Base-by-base conservation (phyloP, 2,113 vertebrate species). In the Ailurus styani region DNA sequence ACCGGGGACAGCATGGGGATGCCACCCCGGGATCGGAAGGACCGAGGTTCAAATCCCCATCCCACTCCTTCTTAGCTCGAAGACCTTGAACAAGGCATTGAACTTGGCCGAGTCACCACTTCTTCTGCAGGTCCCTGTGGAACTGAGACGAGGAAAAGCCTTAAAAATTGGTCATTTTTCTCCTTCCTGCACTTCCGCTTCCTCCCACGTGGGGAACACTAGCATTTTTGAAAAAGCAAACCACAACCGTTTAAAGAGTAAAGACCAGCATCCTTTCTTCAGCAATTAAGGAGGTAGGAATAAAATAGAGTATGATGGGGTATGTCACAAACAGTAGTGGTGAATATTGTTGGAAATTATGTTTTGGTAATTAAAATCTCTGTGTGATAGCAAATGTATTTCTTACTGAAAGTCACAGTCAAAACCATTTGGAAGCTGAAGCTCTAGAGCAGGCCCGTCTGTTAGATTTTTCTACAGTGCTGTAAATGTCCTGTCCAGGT, bases 401-500 rank as follows among this genome's bases (percentile, higher is more conserved):
- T 81, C 73, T 62, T 73, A 54, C 23, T 1, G 27, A 72, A 73
- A n/a, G 64, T 37, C 73, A 34, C 31, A 6, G 75, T 55, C 72
- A 42, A n/a, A 81, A 23, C 23, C 64, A 21, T 37, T 2, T 14
- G 62, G n/a, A 70, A 87, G 45, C 25, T 73, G 25, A 0, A 4
- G 4, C 21, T n/a, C 34, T 8, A 34, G 73, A 50, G 60, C 60
- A 9, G 7, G 18, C 57, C 34, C 9, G 9, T 17, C 72, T 57
- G 2, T 0, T 2, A 31, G 29, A 25, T 29, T 31, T 37, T 66
- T 17, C 60, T 40, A 9, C 84, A 45, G 17, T 11, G 31, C 12
- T 3, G 4, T 18, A 2, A 8, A 23, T 11, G 15, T 31, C 5
- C 62, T 21, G 55, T 47, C 50, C 66, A 34, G 0, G 15, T 3